phyloP scores from a whole-genome alignment of 2,888 invertebrate genomes.

The Melanostoma mellinum region DNA sequence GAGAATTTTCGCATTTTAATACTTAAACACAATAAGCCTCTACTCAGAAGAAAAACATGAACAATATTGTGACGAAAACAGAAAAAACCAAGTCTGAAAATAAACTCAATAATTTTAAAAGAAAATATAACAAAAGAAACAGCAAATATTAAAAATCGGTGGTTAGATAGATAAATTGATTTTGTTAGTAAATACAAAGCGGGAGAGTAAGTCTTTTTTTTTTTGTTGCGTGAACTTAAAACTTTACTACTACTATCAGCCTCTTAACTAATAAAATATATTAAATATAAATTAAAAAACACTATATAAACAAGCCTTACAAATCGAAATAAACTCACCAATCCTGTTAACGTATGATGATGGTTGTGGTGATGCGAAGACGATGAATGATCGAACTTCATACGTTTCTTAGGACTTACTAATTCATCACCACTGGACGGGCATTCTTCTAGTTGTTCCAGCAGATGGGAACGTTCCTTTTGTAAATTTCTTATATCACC shows the following conservation, averaged over 20 bases:
- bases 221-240: background rate
- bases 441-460: slow-evolving; percentile 88
- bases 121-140: background rate
- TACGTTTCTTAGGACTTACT: slow-evolving; percentile 86
- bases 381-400: slow-evolving; percentile 84
- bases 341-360: slow-evolving; percentile 76
- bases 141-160: background rate
- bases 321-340: slow-evolving; percentile 76
- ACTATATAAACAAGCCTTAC: background rate
- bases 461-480: slow-evolving; percentile 87
- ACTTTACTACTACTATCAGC: slow-evolving; percentile 32
- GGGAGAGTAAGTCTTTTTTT: slow-evolving; percentile 7
- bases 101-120: too few relatives aligned
- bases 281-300: slow-evolving; percentile 15
- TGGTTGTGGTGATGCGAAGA: slow-evolving; percentile 79
- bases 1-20: too few relatives aligned
- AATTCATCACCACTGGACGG: slow-evolving; percentile 88
- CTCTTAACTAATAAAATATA: slow-evolving; percentile 39
- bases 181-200: slow-evolving; percentile 9
- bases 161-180: too few relatives aligned
- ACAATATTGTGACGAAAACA: too few relatives aligned
- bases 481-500: slow-evolving; percentile 86
- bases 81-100: too few relatives aligned
- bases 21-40: too few relatives aligned
- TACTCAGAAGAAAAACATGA: too few relatives aligned